phyloP scores from a whole-genome alignment of 2,797 vertebrate species.

The Lithobates sylvaticus region DNA sequence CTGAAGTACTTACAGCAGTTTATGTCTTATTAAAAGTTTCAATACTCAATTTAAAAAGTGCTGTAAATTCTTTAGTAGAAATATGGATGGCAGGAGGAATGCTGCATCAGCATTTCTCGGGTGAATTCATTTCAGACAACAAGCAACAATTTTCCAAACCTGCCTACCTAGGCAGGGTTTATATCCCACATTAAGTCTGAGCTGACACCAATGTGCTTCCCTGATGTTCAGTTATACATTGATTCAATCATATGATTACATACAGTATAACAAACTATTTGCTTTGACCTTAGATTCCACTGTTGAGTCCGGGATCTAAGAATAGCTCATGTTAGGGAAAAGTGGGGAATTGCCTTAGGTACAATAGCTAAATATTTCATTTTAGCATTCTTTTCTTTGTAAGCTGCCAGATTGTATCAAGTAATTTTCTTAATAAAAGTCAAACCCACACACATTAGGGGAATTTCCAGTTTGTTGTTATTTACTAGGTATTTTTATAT shows the following conservation, averaged over 20 bases:
- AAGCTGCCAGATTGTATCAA: not conserved
- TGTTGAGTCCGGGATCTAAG: not conserved
- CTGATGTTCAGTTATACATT: conserved; percentile 50
- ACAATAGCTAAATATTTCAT: not conserved
- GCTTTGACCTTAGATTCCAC: not conserved
- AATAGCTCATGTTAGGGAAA: not conserved
- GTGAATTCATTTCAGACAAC: conserved; percentile 39
- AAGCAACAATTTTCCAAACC: conserved; percentile 53
- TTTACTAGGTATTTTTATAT: not conserved
- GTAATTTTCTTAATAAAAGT: not conserved
- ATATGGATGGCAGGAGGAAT: conserved; percentile 27
- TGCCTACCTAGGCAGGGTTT: conserved; percentile 55
- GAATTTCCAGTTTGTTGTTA: not conserved
- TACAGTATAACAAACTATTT: not conserved
- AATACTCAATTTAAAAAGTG: conserved; percentile 14
- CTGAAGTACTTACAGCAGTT: not conserved
- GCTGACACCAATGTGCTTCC: conserved; percentile 46
- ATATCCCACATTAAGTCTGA: conserved; percentile 45
- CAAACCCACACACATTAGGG: not conserved
- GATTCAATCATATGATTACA: conserved; percentile 32
- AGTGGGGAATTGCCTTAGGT: not conserved
- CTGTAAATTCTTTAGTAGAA: conserved; percentile 31
- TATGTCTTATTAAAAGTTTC: conserved; percentile 23
- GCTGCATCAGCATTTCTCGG: conserved; percentile 33
- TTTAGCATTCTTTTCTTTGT: not conserved